A percentile compares a stretch with the other conserved stretches of the same genome.
Conservation (phyloP, 2,888 invertebrate species). For the Philhelius pedissequus region DNA sequence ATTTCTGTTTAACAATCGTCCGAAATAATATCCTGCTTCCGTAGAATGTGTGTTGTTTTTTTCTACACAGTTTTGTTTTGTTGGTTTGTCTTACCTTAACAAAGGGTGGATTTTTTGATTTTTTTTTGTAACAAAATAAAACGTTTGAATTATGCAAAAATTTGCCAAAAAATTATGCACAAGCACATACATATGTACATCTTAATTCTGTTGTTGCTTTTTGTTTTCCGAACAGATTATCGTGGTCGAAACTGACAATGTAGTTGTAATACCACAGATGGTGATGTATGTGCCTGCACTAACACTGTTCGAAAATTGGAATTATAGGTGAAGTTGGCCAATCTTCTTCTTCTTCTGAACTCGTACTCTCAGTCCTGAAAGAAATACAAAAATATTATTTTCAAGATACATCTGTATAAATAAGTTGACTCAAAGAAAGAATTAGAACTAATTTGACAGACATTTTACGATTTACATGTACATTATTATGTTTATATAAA, state of each 20-base stretch:
- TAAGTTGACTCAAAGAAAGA: background rate
- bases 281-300: conserved; percentile 71
- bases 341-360: conserved; percentile 81
- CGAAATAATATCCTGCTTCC: conserved; percentile 50
- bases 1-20: conserved; percentile 43
- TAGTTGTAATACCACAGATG: conserved; percentile 26
- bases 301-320: conserved; percentile 81
- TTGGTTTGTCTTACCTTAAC: conserved; percentile 53
- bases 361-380: conserved; percentile 82
- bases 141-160: conserved; percentile 50
- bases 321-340: conserved; percentile 84
- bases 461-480: background rate
- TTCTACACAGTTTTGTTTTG: conserved; percentile 41
- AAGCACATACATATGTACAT: conserved; percentile 40
- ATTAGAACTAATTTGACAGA: background rate
- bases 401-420: background rate
- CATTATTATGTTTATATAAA: no score
- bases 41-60: background rate
- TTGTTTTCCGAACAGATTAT: background rate
- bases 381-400: background rate
- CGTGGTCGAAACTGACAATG: background rate
- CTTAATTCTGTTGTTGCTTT: conserved; percentile 12
- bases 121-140: conserved; percentile 40
- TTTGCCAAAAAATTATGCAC: conserved; percentile 24
- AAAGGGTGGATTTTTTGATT: conserved; percentile 30